These are phyloP conservation scores for Xerus inauris DNA, from an alignment of 2,113 vertebrate species.

Conservation along the genomic window DNA sequence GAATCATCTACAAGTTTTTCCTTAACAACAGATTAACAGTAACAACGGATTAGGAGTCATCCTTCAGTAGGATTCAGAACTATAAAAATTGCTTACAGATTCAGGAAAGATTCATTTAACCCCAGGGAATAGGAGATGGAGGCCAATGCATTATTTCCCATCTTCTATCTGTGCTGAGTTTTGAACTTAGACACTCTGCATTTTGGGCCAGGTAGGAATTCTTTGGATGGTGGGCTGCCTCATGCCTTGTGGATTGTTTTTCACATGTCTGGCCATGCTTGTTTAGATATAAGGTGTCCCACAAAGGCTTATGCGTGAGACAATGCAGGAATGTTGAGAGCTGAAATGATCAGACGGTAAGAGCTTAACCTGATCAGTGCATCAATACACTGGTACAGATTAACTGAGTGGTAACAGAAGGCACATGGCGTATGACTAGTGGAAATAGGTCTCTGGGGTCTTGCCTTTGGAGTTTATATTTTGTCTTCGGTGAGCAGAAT, in stretches of 20 bases:
- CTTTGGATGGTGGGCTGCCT: background rate
- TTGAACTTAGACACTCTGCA: background rate
- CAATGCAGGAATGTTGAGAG: no score
- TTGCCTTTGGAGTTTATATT: no score
- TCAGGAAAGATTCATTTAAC: background rate
- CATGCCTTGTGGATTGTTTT: background rate
- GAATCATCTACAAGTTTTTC: background rate
- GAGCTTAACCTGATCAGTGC: no score
- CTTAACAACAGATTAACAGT: background rate
- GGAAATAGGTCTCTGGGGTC: no score
- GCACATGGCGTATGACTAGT: no score
- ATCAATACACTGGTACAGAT: no score
- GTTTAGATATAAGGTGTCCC: no score
- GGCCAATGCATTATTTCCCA: background rate
- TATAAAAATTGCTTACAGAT: background rate
- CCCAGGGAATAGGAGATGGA: background rate
- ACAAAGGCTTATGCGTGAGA: no score
- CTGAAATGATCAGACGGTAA: no score
- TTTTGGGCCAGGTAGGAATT: background rate
- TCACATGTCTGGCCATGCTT: no score
- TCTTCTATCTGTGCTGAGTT: background rate
- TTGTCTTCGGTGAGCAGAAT: no score
- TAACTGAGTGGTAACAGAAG: no score
- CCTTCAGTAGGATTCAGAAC: background rate
- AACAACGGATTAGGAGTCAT: background rate